Conservation (phyloP, 2,888 invertebrate species). For the Rhorus exstirpatorius region DNA sequence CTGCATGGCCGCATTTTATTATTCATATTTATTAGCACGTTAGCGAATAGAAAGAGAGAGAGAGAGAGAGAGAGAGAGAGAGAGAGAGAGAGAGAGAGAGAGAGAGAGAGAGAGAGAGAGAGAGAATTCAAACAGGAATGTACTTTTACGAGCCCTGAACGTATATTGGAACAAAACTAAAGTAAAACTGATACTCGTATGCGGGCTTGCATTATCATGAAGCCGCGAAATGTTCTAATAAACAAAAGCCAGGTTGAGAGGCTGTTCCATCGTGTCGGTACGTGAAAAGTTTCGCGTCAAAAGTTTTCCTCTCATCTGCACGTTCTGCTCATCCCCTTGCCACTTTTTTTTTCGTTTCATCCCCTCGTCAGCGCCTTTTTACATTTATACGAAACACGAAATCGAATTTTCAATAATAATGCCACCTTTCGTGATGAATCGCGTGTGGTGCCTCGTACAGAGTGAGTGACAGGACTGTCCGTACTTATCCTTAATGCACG, state of each 20-base stretch:
- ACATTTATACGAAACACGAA: slow-evolving; percentile 29
- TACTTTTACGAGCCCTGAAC: slow-evolving; percentile 16
- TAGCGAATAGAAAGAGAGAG: too few species aligned
- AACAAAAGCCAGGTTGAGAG: slow-evolving; percentile 19
- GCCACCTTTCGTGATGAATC: too few species aligned
- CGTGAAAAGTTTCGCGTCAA: slow-evolving; percentile 50
- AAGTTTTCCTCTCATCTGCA: slow-evolving; percentile 37
- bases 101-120: too few species aligned
- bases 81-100: too few species aligned
- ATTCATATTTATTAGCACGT: slow-evolving; percentile 3
- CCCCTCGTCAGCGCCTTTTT: background rate
- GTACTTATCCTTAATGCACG: background rate
- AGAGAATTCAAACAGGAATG: background rate
- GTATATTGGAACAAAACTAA: slow-evolving; percentile 29
- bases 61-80: too few species aligned
- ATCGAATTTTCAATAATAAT: slow-evolving; percentile 67
- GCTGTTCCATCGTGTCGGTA: background rate
- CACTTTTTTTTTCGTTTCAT: background rate
- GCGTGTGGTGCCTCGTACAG: slow-evolving; percentile 37
- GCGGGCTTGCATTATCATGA: slow-evolving; percentile 48
- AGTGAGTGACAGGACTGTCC: slow-evolving; percentile 34
- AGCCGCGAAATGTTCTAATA: slow-evolving; percentile 41
- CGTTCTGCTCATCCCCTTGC: background rate
- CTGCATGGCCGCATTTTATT: background rate
- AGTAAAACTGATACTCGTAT: slow-evolving; percentile 30